These are phyloP conservation scores for Siniperca knerii DNA, from an alignment of 2,113 vertebrate genomes.

Conservation along the genomic window DNA sequence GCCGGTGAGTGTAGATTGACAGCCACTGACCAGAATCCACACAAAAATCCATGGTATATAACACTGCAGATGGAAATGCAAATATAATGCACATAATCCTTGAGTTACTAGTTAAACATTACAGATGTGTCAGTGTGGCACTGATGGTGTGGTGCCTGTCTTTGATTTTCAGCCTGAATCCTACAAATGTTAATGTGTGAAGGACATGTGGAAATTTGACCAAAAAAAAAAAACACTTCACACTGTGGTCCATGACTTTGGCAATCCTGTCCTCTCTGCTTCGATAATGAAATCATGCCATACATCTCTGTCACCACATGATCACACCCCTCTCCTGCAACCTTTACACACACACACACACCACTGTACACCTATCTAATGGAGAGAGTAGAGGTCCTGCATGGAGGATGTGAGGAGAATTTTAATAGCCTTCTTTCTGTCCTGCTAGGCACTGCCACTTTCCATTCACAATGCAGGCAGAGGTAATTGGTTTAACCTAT, in stretches of 20 bases:
- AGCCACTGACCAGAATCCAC: constrained; percentile 14
- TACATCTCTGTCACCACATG: constrained; percentile 82
- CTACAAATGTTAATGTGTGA: background rate
- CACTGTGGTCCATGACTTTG: constrained; percentile 72
- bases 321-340: constrained; percentile 73
- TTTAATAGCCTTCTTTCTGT: constrained; percentile 79
- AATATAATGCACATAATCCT: background rate
- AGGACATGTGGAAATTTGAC: constrained; percentile 22
- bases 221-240: constrained; percentile 28
- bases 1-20: background rate
- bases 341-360: constrained; percentile 56
- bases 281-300: constrained; percentile 75
- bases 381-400: constrained; percentile 80
- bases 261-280: constrained; percentile 66
- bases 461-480: constrained; percentile 61
- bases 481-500: constrained; percentile 70
- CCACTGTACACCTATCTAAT: constrained; percentile 73
- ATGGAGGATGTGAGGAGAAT: constrained; percentile 83
- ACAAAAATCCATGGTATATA: constrained; percentile 8
- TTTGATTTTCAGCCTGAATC: background rate
- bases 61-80: constrained; percentile 10
- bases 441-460: constrained; percentile 69
- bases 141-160: background rate
- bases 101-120: background rate
- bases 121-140: background rate